Evolutionary conservation across 2,797 vertebrate genomes (phyloP).

Genomic region (Apogon hyalosoma): DNA sequence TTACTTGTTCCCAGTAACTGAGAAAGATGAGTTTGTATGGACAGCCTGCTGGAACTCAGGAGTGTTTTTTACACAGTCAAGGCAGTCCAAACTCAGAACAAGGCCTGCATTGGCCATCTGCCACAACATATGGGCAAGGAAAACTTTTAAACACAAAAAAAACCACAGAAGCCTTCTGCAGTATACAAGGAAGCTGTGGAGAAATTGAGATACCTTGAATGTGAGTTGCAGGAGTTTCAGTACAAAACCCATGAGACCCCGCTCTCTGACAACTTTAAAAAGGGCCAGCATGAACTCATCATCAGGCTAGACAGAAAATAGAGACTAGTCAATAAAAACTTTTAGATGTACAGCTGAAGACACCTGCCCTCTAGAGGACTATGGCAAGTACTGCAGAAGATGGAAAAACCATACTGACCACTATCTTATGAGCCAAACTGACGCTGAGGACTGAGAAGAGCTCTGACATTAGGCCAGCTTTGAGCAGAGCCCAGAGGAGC

Average conservation of each 20-base stretch:
- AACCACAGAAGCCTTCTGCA: not conserved
- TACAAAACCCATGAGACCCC: constrained; percentile 75
- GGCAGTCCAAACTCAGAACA: constrained; percentile 62
- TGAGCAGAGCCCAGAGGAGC: constrained; percentile 87
- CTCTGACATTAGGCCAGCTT: constrained; percentile 82
- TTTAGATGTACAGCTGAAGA: not conserved
- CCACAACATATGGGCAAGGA: constrained; percentile 7
- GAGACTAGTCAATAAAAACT: not conserved
- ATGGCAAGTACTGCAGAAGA: not conserved
- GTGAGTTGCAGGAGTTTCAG: constrained; percentile 86
- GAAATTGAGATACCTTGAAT: constrained; percentile 84
- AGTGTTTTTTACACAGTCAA: constrained; percentile 58
- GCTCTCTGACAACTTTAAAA: constrained; percentile 86
- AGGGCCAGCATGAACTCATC: constrained; percentile 86
- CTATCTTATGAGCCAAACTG: constrained; percentile 65
- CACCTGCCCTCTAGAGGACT: constrained; percentile 10
- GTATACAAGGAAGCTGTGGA: not conserved
- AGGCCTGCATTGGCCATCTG: constrained; percentile 69
- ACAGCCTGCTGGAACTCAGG: constrained; percentile 52
- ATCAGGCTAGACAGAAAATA: constrained; percentile 82
- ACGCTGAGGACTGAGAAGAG: constrained; percentile 83
- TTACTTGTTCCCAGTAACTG: constrained; percentile 45
- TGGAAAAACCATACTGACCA: constrained; percentile 66
- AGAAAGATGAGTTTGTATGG: constrained; percentile 3
- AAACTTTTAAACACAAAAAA: not conserved